Base-by-base conservation (phyloP, 2,113 vertebrate species). In the Gadus macrocephalus region DNA sequence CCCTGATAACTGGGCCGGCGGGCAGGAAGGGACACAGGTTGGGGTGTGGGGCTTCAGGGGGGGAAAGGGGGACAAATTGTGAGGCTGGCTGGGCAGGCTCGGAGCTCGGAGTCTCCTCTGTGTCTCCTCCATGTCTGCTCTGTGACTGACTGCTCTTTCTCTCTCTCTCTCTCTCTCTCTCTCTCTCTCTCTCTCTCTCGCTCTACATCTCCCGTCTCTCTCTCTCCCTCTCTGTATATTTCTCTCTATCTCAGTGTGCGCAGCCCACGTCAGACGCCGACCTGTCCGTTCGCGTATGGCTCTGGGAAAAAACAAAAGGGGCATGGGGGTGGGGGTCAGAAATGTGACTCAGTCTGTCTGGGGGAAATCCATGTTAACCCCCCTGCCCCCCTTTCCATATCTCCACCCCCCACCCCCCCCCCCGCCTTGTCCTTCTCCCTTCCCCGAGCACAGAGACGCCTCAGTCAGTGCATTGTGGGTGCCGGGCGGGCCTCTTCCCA, bases 401-500 rank as follows among this genome's bases (percentile, higher is more conserved):
- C 63, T 28, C 49, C 15, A 20, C 66, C 72, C 75, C 73, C 74
- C 64, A 17, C 77, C 69, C 64, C 60, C 67, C 78, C n/a, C 64
- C 60, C 67, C 78, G n/a, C 17, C 42, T 17, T 42, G 16, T 68
- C 84, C 82, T 71, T 81, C 77, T 71, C 71, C 79, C 56, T 77
- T 71, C 78, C 74, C 61, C 64, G 71, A 49, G 66, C 75, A 62
- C 69, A 62, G 86, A 94, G 93, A 94, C 90, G 89, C 82, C 42
- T 49, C 84, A 91, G 94, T 94, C 95, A 93, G 93, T 94, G 95
- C 88, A 0, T 79, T 88, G 86, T 79, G 88, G 87, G 92, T 93
- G 94, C 94, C 90, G 89, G 94, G 95, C 95, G 94, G 94, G 93
- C 85, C 82, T 84, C 89, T 92, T 94, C 92, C 89, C 91, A 93